Conservation (phyloP, 2,888 invertebrate genomes). For the Meiosimyza platycephala region DNA sequence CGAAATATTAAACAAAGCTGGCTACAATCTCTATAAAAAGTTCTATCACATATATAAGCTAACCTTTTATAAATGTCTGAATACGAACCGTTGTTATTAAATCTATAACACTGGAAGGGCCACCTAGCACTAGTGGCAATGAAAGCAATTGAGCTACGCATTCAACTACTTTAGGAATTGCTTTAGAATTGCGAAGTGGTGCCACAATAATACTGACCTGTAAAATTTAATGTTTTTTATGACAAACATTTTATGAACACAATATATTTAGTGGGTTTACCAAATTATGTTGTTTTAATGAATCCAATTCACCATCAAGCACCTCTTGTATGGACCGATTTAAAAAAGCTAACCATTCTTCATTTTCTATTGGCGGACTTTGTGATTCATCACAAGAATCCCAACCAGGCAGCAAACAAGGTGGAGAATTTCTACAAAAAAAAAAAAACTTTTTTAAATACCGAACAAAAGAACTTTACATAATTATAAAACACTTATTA, state of each 20-base stretch:
- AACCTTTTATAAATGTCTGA: not conserved
- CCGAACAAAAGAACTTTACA: not conserved
- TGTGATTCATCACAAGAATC: conserved; percentile 69
- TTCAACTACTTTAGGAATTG: conserved; percentile 73
- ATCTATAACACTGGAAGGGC: conserved; percentile 66
- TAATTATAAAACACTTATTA: not conserved
- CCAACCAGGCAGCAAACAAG: conserved; percentile 65
- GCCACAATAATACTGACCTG: conserved; percentile 73
- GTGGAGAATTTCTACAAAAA: conserved; percentile 59
- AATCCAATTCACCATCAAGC: conserved; percentile 82
- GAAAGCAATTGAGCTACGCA: conserved; percentile 75
- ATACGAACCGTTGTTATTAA: conserved; percentile 67
- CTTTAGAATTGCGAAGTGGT: conserved; percentile 74
- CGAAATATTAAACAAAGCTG: not conserved
- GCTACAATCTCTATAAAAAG: too few relatives aligned
- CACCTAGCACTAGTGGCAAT: conserved; percentile 73
- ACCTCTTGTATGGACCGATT: conserved; percentile 85
- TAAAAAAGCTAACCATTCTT: conserved; percentile 88
- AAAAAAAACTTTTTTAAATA: conserved; percentile 1
- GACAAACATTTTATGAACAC: not conserved
- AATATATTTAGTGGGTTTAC: conserved; percentile 57
- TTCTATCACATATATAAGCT: not conserved
- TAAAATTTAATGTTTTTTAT: conserved; percentile 49
- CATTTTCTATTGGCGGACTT: conserved; percentile 80
- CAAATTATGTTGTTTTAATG: conserved; percentile 77